A percentile compares a stretch with the other conserved stretches of the same genome.
These are phyloP conservation scores for Microcebus jonahi DNA, from an alignment of 2,113 vertebrate genomes.

Conservation along the genomic window DNA sequence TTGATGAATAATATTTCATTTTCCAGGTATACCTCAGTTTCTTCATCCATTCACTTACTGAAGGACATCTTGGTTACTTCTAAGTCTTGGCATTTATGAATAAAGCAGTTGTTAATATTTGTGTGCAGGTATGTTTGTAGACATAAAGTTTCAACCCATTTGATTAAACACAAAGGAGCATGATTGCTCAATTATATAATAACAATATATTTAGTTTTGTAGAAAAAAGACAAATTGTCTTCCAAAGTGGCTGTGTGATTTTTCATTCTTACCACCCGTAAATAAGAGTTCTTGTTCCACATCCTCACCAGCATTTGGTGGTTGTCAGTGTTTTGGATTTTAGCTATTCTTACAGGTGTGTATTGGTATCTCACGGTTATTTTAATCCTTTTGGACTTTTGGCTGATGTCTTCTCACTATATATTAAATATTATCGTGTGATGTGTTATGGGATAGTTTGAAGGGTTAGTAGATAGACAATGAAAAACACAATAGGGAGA, in stretches of 20 bases:
- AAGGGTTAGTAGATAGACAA: background rate
- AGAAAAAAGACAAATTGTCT: background rate
- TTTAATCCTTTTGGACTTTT: background rate
- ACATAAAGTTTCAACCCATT: background rate
- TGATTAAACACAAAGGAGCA: background rate
- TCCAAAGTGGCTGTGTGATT: background rate
- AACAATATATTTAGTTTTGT: background rate
- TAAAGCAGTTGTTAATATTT: background rate
- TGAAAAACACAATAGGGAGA: background rate
- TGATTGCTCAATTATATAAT: background rate
- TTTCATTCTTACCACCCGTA: background rate
- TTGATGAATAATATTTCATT: constrained; percentile 11
- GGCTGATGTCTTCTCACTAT: background rate
- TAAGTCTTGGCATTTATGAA: background rate
- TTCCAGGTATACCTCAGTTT: background rate
- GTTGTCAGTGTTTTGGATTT: background rate
- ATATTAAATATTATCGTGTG: background rate
- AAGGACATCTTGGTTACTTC: background rate
- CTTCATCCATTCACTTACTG: background rate
- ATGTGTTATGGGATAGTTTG: background rate
- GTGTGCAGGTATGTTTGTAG: background rate
- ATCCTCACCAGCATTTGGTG: background rate
- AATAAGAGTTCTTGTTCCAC: background rate
- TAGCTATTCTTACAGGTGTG: background rate
- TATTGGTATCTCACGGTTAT: background rate